A percentile compares a stretch with the other conserved stretches of the same genome.
These are phyloP conservation scores for Steinernema hermaphroditum DNA, from an alignment of 2,888 invertebrate genomes.

Conservation along the genomic window DNA sequence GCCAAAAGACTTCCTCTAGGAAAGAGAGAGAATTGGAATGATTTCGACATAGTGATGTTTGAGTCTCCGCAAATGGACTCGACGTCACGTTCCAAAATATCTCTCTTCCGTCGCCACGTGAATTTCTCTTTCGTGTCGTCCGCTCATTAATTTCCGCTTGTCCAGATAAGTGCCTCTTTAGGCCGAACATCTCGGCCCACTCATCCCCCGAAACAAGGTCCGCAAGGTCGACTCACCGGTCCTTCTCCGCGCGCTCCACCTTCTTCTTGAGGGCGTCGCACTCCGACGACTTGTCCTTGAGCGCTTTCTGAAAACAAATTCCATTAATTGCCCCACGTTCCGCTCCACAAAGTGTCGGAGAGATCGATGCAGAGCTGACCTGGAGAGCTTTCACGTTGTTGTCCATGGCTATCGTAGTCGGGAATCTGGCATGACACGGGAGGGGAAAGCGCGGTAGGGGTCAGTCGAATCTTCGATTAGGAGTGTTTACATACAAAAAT, in stretches of 20 bases:
- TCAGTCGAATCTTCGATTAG: neutral
- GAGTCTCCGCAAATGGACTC: too few relatives aligned
- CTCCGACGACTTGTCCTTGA: constrained; percentile 54
- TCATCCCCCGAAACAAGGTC: too few relatives aligned
- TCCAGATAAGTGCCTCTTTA: neutral
- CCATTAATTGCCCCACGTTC: neutral
- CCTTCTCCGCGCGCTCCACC: constrained; percentile 44
- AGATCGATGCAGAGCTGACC: neutral
- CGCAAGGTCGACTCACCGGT: constrained; percentile 50
- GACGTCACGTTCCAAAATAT: too few relatives aligned
- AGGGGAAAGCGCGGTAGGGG: neutral
- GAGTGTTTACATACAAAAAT: constrained; percentile 29
- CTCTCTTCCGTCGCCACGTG: too few relatives aligned
- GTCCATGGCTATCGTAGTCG: neutral
- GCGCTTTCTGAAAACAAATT: constrained; percentile 49
- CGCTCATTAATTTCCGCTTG: neutral
- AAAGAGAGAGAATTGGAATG: too few relatives aligned
- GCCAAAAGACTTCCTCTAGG: too few relatives aligned
- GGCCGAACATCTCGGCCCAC: constrained; percentile 32
- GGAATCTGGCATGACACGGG: neutral
- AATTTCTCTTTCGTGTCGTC: too few relatives aligned
- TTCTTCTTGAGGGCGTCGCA: constrained; percentile 50
- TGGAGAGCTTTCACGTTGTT: constrained; percentile 28
- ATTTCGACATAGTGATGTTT: too few relatives aligned
- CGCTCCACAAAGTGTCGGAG: neutral